Evolutionary conservation across 2,113 vertebrate genomes (phyloP).

Genomic region (Cynocephalus volans): DNA sequence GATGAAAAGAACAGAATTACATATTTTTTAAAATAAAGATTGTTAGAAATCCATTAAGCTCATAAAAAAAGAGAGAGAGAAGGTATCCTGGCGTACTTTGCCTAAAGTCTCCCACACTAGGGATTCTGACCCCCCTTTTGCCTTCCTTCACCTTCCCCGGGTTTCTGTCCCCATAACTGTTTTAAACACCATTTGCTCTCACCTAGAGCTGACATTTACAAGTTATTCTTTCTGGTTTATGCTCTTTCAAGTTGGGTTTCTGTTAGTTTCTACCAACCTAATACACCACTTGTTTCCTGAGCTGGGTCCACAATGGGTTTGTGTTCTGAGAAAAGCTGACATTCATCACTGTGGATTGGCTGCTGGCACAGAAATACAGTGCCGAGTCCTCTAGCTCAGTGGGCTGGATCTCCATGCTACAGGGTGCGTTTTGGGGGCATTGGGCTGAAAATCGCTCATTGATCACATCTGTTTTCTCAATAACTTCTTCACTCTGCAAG

Average conservation of each 20-base stretch:
- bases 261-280: not conserved
- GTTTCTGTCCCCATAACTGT: not conserved
- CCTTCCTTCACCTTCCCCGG: too few relatives aligned
- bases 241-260: not conserved
- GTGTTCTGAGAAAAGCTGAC: not conserved
- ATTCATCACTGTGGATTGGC: conserved; percentile 49
- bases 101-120: too few relatives aligned
- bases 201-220: too few relatives aligned
- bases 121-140: rapidly evolving
- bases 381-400: not conserved
- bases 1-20: not conserved
- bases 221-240: not conserved
- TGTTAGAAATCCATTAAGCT: not conserved
- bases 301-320: not conserved
- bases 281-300: not conserved
- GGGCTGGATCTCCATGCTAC: conserved; percentile 55
- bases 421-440: rapidly evolving
- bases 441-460: not conserved
- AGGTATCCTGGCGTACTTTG: not conserved
- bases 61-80: not conserved
- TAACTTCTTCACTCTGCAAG: rapidly evolving
- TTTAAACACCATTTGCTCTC: not conserved
- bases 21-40: not conserved
- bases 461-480: not conserved
- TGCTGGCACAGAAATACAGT: conserved; percentile 74